These are phyloP conservation scores for Lepidurus couesii DNA, from an alignment of 1,140 invertebrate genomes.

Conservation along the genomic window DNA sequence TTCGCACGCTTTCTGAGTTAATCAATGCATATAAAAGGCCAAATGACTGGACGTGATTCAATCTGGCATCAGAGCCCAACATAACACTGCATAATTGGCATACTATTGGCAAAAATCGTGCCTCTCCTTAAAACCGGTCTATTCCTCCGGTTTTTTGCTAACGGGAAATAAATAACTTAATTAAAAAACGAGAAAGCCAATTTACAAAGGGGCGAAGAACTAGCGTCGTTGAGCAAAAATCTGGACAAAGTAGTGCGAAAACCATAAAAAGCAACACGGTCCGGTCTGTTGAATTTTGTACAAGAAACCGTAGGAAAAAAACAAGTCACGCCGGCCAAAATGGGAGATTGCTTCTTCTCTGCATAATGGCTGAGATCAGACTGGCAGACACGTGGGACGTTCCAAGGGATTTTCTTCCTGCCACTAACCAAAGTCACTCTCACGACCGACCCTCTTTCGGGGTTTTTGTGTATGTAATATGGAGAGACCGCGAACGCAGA, in stretches of 20 bases:
- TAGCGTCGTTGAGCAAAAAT: too few relatives aligned
- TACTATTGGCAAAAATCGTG: background rate
- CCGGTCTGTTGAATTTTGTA: too few relatives aligned
- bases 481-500: background rate
- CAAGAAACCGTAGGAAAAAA: too few relatives aligned
- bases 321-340: background rate
- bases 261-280: too few relatives aligned
- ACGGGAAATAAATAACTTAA: too few relatives aligned
- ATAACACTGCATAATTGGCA: slow-evolving; percentile 7
- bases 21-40: background rate
- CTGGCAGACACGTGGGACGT: slow-evolving; percentile 17
- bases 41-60: background rate
- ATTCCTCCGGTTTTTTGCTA: background rate
- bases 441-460: background rate
- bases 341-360: background rate
- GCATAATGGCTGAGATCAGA: slow-evolving; percentile 22
- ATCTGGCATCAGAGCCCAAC: slow-evolving; percentile 1
- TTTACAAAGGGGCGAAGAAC: background rate
- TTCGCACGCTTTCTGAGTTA: background rate
- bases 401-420: background rate
- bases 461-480: background rate
- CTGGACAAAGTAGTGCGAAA: too few relatives aligned
- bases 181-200: background rate
- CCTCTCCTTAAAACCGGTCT: background rate
- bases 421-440: background rate